Evolutionary conservation across 1,140 invertebrate genomes (phyloP).

Genomic region (Drosophila truncata): DNA sequence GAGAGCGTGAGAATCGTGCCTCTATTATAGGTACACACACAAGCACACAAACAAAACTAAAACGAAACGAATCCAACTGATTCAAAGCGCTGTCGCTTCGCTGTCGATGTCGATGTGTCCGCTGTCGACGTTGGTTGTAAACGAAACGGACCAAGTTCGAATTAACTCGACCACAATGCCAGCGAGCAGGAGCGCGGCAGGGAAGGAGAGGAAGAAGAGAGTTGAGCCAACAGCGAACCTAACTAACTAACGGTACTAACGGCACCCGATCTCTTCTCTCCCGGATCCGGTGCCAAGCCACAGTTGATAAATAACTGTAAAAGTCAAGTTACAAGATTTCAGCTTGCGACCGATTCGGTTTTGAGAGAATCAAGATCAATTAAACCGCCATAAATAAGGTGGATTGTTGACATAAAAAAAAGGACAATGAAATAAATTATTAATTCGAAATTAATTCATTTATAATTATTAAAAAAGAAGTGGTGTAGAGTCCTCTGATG

Average conservation of each 20-base stretch:
- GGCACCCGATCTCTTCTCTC: constrained; percentile 25
- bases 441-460: not conserved
- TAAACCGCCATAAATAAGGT: not conserved
- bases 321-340: too few relatives aligned
- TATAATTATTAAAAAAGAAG: not conserved
- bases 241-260: constrained; percentile 1
- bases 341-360: not conserved
- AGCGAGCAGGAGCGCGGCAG: constrained; percentile 28
- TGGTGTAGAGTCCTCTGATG: not conserved
- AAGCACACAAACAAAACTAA: constrained; percentile 52
- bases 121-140: constrained; percentile 24
- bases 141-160: constrained; percentile 58
- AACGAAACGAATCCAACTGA: constrained; percentile 55
- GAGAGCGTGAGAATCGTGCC: not conserved
- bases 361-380: not conserved
- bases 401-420: not conserved
- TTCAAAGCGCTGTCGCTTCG: constrained; percentile 38
- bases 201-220: constrained; percentile 8
- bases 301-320: constrained; percentile 33
- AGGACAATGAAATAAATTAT: too few relatives aligned
- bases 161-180: constrained; percentile 76
- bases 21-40: not conserved
- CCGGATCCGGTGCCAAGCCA: constrained; percentile 15
- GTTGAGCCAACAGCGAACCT: constrained; percentile 8
- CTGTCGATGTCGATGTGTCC: constrained; percentile 5